Base-by-base conservation (phyloP, 2,888 invertebrate species). In the Trachelus iudaicus region DNA sequence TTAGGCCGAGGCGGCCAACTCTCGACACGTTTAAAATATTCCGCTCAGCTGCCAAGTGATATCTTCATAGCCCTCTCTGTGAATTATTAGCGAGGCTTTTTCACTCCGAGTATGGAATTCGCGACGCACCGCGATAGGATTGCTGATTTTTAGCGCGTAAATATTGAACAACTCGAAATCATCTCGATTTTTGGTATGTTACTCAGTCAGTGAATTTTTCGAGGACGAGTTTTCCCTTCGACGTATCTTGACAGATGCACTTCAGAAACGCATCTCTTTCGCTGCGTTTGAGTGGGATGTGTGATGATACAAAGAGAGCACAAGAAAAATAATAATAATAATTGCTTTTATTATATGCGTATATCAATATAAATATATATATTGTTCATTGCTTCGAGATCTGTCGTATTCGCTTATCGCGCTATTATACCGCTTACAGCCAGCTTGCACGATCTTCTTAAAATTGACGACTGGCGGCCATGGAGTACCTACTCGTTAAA, bases 31-130 rank as follows among this genome's bases (percentile, higher is more conserved):
- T 81, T 81, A 75, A 82, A 81, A 80, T 82, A 82, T 81, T 82
- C 80, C 78, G 78, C 81, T 79, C 81, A 81, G 79, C 82, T 77
- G 81, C 78, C 82, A 82, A 87, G 86, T 89, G 89, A 89, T 89
- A 89, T 89, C 89, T 89, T 88, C 85, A 87, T 89, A 86, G 85
- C 81, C 82, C 76, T 78, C 77, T 73, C 77, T 82, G 82, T 87
- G 85, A 88, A 86, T 87, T 88, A 87, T 88, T 84, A 83, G 83
- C 81, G 81, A 80, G 77, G 79, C 77, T 83, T 82, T 83, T 86
- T 84, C 81, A 73, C 75, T n/a, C 31, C 56, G 9, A 56, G 56
- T 56, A 23, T 9, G 56, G 79, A 76, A 83, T 81, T 76, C 78
- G 79, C 75, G 56, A 56, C 23, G 56, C 23, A 56, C 23, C 56